A percentile compares a stretch with the other conserved stretches of the same genome.
phyloP scores from a whole-genome alignment of 2,113 vertebrate genomes.

The Pongo abelii region DNA sequence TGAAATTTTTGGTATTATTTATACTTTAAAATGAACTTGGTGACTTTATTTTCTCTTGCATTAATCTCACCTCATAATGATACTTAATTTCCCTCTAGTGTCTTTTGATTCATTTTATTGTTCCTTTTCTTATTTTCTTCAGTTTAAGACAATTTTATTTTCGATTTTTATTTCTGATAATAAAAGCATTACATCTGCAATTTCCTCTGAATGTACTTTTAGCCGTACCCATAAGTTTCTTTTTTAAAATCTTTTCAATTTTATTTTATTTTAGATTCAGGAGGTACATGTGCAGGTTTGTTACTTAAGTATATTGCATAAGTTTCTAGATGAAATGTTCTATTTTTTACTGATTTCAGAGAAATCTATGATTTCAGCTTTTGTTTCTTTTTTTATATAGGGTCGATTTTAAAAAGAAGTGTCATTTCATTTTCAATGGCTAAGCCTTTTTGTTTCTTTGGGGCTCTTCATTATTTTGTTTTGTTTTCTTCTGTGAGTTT shows the following conservation, averaged over 20 bases:
- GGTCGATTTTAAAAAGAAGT: not conserved
- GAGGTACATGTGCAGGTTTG: no score
- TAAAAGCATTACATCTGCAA: not conserved
- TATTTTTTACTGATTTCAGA: not conserved
- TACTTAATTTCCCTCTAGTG: not conserved
- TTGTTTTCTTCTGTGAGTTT: not conserved
- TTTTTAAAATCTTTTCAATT: no score
- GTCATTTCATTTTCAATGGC: not conserved
- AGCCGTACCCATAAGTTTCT: not conserved
- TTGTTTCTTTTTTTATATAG: not conserved
- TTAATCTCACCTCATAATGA: not conserved
- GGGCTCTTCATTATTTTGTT: not conserved
- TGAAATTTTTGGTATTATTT: not conserved
- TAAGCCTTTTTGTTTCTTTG: not conserved
- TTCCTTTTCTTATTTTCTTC: not conserved
- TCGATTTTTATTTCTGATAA: slow-evolving; percentile 29
- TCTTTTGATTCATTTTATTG: not conserved
- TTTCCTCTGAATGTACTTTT: not conserved
- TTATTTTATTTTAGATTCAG: no score
- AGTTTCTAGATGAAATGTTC: not conserved
- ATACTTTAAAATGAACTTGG: not conserved
- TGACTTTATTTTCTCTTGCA: slow-evolving; percentile 22
- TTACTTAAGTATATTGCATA: no score
- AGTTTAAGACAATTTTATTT: not conserved
- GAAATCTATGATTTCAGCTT: not conserved